A percentile compares a stretch with the other conserved stretches of the same genome.
Evolutionary conservation across 2,888 invertebrate species (phyloP).

Genomic region (Heliconius aoede): DNA sequence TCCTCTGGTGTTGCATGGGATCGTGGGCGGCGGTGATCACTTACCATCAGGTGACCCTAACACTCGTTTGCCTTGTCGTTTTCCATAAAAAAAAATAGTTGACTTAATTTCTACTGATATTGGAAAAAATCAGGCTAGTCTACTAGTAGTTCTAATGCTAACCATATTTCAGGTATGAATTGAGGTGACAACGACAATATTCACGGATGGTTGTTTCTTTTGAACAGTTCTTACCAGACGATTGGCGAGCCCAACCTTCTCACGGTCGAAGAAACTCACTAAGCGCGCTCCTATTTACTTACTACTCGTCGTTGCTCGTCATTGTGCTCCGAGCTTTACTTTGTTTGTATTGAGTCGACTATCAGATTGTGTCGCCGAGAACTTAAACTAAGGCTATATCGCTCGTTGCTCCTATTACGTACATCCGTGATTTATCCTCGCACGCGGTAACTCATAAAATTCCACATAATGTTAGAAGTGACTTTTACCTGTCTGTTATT

Average conservation of each 20-base stretch:
- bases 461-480: conserved; percentile 26
- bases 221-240: conserved; percentile 52
- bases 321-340: conserved; percentile 39
- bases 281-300: conserved; percentile 51
- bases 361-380: conserved; percentile 37
- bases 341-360: conserved; percentile 41
- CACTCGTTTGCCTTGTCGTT: too few relatives aligned
- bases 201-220: conserved; percentile 57
- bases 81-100: too few relatives aligned
- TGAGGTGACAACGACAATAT: conserved; percentile 51
- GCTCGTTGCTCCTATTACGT: conserved; percentile 40
- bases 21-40: too few relatives aligned
- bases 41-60: too few relatives aligned
- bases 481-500: conserved; percentile 17
- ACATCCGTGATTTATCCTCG: conserved; percentile 36
- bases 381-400: conserved; percentile 31
- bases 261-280: conserved; percentile 53
- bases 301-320: conserved; percentile 36
- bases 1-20: too few relatives aligned
- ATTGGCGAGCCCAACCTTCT: conserved; percentile 51
- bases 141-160: conserved; percentile 34
- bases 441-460: conserved; percentile 36
- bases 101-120: conserved; percentile 31
- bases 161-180: conserved; percentile 40
- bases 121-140: conserved; percentile 27